Conservation (phyloP, 2,888 invertebrate species). For the Cryptocephalus moraei region DNA sequence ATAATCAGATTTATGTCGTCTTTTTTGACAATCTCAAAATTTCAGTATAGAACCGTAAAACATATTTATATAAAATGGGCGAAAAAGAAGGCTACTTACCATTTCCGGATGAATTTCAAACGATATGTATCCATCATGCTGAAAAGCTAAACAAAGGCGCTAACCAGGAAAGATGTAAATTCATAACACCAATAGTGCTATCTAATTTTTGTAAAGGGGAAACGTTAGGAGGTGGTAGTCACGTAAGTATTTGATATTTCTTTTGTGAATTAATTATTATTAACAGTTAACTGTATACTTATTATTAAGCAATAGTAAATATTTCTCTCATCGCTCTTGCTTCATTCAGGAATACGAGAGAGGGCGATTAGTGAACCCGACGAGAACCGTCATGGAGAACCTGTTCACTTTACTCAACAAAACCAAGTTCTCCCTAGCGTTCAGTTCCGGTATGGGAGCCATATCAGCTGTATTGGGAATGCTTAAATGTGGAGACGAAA, state of each 20-base stretch:
- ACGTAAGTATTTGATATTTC: no score
- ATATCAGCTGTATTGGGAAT: constrained; percentile 64
- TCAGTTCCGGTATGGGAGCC: constrained; percentile 84
- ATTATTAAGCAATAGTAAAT: no score
- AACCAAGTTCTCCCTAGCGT: constrained; percentile 71
- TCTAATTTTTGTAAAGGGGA: constrained; percentile 87
- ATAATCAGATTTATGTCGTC: no score
- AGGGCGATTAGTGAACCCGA: constrained; percentile 89
- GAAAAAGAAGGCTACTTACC: constrained; percentile 38
- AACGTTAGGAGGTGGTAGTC: constrained; percentile 53
- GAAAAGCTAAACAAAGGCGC: constrained; percentile 64
- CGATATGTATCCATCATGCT: constrained; percentile 71
- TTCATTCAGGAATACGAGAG: constrained; percentile 66
- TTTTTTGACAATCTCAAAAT: no score
- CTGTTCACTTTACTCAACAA: constrained; percentile 83
- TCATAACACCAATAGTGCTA: constrained; percentile 78
- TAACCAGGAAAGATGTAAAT: constrained; percentile 70
- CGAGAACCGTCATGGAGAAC: constrained; percentile 74
- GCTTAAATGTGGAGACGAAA: constrained; percentile 75
- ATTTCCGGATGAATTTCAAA: constrained; percentile 66
- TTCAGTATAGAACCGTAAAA: no score
- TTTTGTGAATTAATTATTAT: no score
- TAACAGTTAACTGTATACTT: no score
- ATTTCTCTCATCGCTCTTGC: no score
- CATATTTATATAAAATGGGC: constrained; percentile 1